A percentile compares a stretch with the other conserved stretches of the same genome.
Evolutionary conservation across 2,888 invertebrate genomes (phyloP).

Genomic region (Steinernema carpocapsae): DNA sequence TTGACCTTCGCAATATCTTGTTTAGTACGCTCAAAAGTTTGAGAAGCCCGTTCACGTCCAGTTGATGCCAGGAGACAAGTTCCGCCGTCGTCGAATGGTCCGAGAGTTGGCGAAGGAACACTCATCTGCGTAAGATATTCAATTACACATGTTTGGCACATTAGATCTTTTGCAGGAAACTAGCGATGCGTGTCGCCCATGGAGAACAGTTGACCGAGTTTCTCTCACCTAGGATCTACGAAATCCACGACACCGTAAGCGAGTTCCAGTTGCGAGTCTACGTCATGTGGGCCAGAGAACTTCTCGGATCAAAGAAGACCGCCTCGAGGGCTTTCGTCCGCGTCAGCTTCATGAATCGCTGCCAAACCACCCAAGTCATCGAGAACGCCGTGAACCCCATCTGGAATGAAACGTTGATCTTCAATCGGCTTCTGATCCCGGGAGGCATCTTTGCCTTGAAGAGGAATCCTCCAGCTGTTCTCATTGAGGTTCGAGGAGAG

Average conservation of each 20-base stretch:
- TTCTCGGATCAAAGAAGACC: conserved; percentile 50
- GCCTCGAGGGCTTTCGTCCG: conserved; percentile 58
- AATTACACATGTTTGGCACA: conserved; percentile 15
- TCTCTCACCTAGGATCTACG: conserved; percentile 54
- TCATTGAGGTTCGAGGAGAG: conserved; percentile 62
- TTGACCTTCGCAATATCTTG: background rate
- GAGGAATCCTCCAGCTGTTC: conserved; percentile 56
- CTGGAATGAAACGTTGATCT: conserved; percentile 65
- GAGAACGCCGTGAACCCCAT: conserved; percentile 63
- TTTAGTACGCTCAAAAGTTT: conserved; percentile 50
- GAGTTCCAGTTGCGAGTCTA: conserved; percentile 48
- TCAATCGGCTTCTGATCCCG: conserved; percentile 54
- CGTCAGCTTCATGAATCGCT: conserved; percentile 55
- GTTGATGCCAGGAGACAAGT: conserved; percentile 42
- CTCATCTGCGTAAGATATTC: conserved; percentile 11
- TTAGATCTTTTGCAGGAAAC: background rate
- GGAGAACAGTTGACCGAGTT: conserved; percentile 1
- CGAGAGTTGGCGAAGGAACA: conserved; percentile 48
- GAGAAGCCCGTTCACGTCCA: conserved; percentile 51
- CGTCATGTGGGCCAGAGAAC: conserved; percentile 47
- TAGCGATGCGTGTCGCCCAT: background rate
- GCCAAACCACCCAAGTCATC: conserved; percentile 56
- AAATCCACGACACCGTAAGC: conserved; percentile 53
- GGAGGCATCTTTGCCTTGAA: conserved; percentile 53
- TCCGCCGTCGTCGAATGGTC: conserved; percentile 52